Conservation (phyloP, 2,113 vertebrate species). For the Grallaria varia region DNA sequence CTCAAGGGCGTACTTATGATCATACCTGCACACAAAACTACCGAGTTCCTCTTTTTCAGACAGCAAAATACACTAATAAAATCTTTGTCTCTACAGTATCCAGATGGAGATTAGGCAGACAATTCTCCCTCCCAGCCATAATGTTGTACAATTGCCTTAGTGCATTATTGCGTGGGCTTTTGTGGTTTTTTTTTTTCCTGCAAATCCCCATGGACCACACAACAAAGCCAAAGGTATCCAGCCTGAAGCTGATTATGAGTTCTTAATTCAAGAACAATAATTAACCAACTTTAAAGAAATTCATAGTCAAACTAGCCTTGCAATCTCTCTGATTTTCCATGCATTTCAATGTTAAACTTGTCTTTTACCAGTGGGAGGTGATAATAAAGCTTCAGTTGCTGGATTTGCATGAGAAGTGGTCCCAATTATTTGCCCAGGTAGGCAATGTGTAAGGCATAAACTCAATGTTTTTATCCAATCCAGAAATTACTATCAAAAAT, state of each 20-base stretch:
- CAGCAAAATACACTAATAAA: neutral
- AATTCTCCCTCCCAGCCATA: neutral
- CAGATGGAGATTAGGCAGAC: neutral
- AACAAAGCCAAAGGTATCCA: neutral
- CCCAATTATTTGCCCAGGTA: neutral
- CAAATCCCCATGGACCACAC: neutral
- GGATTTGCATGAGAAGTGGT: neutral
- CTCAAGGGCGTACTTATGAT: neutral
- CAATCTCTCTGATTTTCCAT: neutral
- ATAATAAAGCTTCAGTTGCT: neutral
- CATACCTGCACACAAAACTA: neutral
- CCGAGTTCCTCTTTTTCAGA: neutral
- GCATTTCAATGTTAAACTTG: neutral
- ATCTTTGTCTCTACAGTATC: neutral
- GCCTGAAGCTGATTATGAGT: neutral
- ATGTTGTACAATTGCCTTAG: neutral
- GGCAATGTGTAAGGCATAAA: neutral
- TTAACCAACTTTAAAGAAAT: neutral
- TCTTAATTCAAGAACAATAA: neutral
- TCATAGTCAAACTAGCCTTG: neutral
- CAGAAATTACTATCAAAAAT: neutral
- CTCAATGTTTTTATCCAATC: neutral
- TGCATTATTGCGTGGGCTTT: neutral
- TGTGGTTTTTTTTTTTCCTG: neutral
- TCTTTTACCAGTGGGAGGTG: neutral